Evolutionary conservation across 1,140 invertebrate genomes (phyloP), one percentile per base, ranked within the genome.

Genomic region (Aphidius gifuensis): DNA sequence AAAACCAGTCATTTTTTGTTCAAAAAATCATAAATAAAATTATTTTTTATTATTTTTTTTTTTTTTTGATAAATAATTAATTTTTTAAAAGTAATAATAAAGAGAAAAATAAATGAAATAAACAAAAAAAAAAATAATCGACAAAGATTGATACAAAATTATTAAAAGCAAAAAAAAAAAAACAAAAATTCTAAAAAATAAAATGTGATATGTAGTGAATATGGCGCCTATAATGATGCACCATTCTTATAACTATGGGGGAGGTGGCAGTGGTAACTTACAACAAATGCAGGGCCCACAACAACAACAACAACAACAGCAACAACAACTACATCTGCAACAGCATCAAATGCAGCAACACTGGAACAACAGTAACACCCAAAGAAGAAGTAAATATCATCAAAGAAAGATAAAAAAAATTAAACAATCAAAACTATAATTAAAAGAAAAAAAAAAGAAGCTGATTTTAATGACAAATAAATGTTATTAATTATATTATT

Each of bases 221-320:
- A 81, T 82, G 80, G 77, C 80, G 76, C 80, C 80, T 80, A 74
- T 81, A 77, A 79, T 82, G 81, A 82, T 84, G 83, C 82, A 83
- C 79, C 82, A 82, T 80, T 77, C 83, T 84, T 85, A 81, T 83
- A 80, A 79, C 83, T 85, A 85, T 81, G 82, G 83, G 80, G 82
- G 81, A 82, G 79, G 78, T 83, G 78, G 81, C 75, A 79, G 76
- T 79, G 80, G 79, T 82, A 79, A 78, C 77, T 80, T 82, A 77
- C 81, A 82, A 83, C 83, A 83, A 80, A 83, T 83, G 80, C 81
- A 81, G 81, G 78, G 74, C 72, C 80, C 74, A 62, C 69, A 74
- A 67, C 76, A 78, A 71, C 77, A 77, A 60, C 79, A 78, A 75
- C 78, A 81, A 73, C 74, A 79, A 71, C 79, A 77, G 74, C 23